Percentiles rank a stretch among this genome's conserved stretches.
Evolutionary conservation across 2,113 vertebrate species (phyloP).

Genomic region (Heliornis fulica): DNA sequence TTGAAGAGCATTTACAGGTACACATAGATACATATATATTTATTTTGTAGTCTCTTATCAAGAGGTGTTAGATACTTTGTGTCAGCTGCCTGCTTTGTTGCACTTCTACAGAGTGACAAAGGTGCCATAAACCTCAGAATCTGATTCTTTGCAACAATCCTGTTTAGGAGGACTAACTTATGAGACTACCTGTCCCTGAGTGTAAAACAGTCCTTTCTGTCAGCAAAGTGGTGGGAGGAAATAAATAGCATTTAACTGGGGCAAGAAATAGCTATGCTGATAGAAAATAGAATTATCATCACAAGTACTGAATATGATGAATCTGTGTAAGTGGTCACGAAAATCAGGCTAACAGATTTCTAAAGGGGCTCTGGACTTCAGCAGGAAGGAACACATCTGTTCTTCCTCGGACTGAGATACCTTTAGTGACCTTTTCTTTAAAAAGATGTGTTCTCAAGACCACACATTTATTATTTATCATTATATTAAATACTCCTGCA

Average conservation of each 20-base stretch:
- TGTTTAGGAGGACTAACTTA: background rate
- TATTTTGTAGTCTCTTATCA: background rate
- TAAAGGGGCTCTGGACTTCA: background rate
- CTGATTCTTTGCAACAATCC: background rate
- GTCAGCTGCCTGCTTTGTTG: background rate
- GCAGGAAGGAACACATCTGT: background rate
- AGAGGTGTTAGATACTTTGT: background rate
- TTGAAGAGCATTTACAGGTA: background rate
- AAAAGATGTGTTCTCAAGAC: background rate
- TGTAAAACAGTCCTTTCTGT: background rate
- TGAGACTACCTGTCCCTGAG: background rate
- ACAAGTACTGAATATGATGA: background rate
- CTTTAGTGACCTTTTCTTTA: background rate
- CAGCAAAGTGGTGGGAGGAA: background rate
- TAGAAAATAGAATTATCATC: background rate
- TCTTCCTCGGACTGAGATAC: background rate
- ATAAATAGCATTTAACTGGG: background rate
- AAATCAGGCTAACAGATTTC: background rate
- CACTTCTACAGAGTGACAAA: background rate
- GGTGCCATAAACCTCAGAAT: background rate
- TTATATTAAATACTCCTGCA: background rate
- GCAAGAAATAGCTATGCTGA: background rate
- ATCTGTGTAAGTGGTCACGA: background rate
- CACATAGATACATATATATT: background rate
- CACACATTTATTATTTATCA: constrained; percentile 6